Percentiles rank a stretch among this genome's conserved stretches.
phyloP scores from a whole-genome alignment of 2,113 vertebrate species.

The Hiodon alosoides region DNA sequence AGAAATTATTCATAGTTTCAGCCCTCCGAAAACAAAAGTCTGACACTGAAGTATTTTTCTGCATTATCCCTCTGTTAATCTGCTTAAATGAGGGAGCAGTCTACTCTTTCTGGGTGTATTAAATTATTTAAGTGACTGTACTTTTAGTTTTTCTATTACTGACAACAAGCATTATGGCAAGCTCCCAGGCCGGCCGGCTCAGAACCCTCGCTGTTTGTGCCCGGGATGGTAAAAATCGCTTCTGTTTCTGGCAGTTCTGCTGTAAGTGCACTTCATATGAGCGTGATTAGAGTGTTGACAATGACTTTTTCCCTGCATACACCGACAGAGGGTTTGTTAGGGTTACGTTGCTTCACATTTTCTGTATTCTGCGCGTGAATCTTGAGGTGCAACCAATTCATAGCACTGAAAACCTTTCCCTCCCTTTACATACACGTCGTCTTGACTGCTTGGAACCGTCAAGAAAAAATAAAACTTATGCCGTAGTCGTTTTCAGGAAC shows the following conservation, averaged over 20 bases:
- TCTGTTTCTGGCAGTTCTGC: neutral
- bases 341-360: neutral
- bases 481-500: too few species aligned
- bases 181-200: conserved; percentile 9
- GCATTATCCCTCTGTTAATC: conserved; percentile 20
- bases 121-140: conserved; percentile 25
- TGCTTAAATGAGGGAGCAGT: conserved; percentile 13
- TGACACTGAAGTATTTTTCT: conserved; percentile 20
- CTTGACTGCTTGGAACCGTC: too few species aligned
- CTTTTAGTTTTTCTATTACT: conserved; percentile 13
- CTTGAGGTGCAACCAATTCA: too few species aligned
- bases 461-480: too few species aligned
- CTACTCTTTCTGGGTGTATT: conserved; percentile 5
- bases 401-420: too few species aligned
- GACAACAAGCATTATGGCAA: conserved; percentile 11
- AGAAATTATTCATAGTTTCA: conserved; percentile 37
- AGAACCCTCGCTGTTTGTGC: neutral
- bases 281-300: conserved; percentile 8
- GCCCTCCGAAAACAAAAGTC: conserved; percentile 39
- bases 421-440: too few species aligned
- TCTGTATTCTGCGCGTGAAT: too few species aligned
- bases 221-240: conserved; percentile 14
- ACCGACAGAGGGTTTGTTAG: neutral
- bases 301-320: neutral
- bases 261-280: neutral